These are phyloP conservation scores for Centruroides sculpturatus DNA, from an alignment of 1,140 invertebrate genomes.

Conservation along the genomic window DNA sequence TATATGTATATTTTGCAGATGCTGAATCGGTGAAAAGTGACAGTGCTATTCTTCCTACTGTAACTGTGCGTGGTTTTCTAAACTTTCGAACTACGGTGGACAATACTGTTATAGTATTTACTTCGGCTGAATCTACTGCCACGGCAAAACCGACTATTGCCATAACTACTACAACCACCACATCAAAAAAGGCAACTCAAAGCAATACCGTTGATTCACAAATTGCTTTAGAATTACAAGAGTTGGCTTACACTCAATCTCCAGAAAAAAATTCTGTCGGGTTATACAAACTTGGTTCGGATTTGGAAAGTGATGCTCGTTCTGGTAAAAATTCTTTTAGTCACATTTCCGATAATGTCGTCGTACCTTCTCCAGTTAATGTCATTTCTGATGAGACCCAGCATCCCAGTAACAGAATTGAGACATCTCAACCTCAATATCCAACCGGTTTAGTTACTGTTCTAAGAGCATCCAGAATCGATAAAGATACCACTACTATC, in stretches of 20 bases:
- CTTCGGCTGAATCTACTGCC: conserved; percentile 42
- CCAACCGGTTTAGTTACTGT: conserved; percentile 60
- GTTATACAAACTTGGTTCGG: conserved; percentile 1
- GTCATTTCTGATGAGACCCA: neutral
- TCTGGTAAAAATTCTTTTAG: conserved; percentile 9
- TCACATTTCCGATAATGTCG: conserved; percentile 10
- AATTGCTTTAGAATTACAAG: neutral
- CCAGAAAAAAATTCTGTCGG: conserved; percentile 5
- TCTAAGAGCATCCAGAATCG: conserved; percentile 62
- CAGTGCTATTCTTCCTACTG: conserved; percentile 37
- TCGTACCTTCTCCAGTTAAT: conserved; percentile 1
- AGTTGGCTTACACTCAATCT: conserved; percentile 3
- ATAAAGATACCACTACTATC: conserved; percentile 63
- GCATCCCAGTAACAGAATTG: conserved; percentile 1
- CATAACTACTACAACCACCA: neutral
- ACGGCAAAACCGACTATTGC: neutral
- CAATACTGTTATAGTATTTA: conserved; percentile 78
- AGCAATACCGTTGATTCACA: too few species aligned
- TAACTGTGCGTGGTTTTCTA: conserved; percentile 74
- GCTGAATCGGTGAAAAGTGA: neutral
- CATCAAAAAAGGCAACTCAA: neutral
- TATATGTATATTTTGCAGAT: too few species aligned
- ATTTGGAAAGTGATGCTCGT: conserved; percentile 3
- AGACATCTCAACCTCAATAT: conserved; percentile 27
- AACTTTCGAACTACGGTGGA: conserved; percentile 79